These are phyloP conservation scores for Parapsyche elsis DNA, from an alignment of 1,140 invertebrate genomes.

Conservation along the genomic window DNA sequence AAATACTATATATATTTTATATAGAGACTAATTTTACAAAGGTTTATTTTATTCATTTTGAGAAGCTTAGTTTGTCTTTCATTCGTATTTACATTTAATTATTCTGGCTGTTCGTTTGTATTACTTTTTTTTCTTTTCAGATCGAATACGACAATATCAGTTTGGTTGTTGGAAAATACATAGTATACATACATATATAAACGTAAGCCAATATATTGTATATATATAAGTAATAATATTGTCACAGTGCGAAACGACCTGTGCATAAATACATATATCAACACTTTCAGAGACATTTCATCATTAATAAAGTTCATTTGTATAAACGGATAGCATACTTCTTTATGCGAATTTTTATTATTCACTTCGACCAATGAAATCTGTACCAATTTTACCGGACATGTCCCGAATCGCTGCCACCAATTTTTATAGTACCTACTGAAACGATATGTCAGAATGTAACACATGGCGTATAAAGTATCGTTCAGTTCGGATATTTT, in stretches of 20 bases:
- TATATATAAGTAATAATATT: constrained; percentile 48
- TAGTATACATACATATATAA: too few species aligned
- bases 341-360: background rate
- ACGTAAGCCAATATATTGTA: background rate
- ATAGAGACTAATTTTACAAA: constrained; percentile 43
- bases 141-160: constrained; percentile 42
- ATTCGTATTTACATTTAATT: constrained; percentile 50
- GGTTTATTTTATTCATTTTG: background rate
- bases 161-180: background rate
- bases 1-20: constrained; percentile 39
- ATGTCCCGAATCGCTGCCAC: background rate
- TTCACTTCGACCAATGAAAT: constrained; percentile 50
- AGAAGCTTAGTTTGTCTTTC: constrained; percentile 34
- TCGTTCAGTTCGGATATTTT: background rate
- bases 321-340: background rate
- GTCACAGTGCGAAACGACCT: constrained; percentile 52
- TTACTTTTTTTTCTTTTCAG: background rate
- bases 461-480: background rate
- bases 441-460: background rate
- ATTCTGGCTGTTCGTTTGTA: background rate
- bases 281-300: background rate
- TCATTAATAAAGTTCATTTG: background rate
- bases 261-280: background rate
- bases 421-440: too few species aligned
- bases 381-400: constrained; percentile 43